Percentiles rank a stretch among this genome's conserved stretches.
These are phyloP conservation scores for Rhamnusium bicolor DNA, from an alignment of 2,888 invertebrate species.

Conservation along the genomic window DNA sequence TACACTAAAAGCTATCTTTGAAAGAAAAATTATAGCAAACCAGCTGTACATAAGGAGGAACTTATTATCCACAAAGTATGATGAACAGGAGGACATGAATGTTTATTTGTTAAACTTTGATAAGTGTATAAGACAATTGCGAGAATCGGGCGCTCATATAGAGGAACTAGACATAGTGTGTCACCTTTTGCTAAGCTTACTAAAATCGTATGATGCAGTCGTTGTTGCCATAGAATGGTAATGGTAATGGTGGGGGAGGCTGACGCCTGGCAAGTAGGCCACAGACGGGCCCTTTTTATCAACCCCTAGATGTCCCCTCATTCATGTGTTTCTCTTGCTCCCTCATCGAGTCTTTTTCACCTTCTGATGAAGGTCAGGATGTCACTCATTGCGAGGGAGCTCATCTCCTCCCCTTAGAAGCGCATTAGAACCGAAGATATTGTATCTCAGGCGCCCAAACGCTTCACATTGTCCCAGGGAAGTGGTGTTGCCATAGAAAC, in stretches of 20 bases:
- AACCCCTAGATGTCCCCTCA: too few species aligned
- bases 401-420: too few species aligned
- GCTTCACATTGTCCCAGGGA: too few species aligned
- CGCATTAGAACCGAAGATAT: too few species aligned
- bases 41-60: conserved; percentile 18
- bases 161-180: conserved; percentile 50
- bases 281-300: too few species aligned
- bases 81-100: conserved; percentile 11
- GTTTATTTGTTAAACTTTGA: conserved; percentile 52
- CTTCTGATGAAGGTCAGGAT: too few species aligned
- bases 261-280: too few species aligned
- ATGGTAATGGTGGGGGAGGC: too few species aligned
- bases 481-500: neutral
- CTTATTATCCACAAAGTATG: neutral
- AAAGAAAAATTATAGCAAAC: conserved; percentile 11
- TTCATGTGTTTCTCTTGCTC: too few species aligned
- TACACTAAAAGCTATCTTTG: conserved; percentile 8
- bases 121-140: conserved; percentile 51
- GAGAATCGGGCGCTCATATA: conserved; percentile 47
- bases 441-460: too few species aligned
- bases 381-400: too few species aligned
- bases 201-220: conserved; percentile 50
- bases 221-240: conserved; percentile 49
- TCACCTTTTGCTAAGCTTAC: conserved; percentile 44
- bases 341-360: too few species aligned